Conservation (phyloP, 2,797 vertebrate genomes). For the Carcharodon carcharias region DNA sequence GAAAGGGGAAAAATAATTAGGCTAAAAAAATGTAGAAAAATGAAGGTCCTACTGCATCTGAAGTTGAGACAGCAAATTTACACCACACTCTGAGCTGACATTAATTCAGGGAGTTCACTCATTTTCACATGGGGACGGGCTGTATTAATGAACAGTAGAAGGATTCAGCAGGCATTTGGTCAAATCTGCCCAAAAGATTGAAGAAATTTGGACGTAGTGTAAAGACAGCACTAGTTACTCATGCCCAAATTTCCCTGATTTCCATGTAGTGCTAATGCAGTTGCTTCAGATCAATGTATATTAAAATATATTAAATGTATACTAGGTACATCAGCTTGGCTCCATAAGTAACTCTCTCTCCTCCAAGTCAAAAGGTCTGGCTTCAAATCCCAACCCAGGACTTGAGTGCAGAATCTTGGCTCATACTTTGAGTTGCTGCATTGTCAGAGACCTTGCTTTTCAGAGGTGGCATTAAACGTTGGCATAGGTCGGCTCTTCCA, state of each 20-base stretch:
- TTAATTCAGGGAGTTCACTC: background rate
- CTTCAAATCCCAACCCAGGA: background rate
- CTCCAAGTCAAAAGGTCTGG: background rate
- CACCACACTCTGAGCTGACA: background rate
- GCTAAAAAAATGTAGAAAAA: background rate
- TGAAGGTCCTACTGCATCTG: background rate
- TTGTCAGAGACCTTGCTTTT: background rate
- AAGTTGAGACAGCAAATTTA: background rate
- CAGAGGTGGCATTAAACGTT: background rate
- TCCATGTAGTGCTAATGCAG: background rate
- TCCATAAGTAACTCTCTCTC: background rate
- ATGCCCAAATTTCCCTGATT: background rate
- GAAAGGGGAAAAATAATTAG: background rate
- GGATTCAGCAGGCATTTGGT: background rate
- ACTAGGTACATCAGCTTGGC: background rate
- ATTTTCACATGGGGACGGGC: background rate
- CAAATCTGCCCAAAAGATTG: background rate
- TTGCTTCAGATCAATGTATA: background rate
- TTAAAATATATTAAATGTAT: background rate
- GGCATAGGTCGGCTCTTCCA: background rate
- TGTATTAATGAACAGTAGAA: background rate
- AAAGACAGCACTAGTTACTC: background rate
- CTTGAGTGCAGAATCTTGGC: background rate
- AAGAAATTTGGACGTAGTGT: background rate
- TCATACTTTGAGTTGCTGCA: background rate